Evolutionary conservation across 2,113 vertebrate species (phyloP).

Genomic region (Lipophrys pholis): DNA sequence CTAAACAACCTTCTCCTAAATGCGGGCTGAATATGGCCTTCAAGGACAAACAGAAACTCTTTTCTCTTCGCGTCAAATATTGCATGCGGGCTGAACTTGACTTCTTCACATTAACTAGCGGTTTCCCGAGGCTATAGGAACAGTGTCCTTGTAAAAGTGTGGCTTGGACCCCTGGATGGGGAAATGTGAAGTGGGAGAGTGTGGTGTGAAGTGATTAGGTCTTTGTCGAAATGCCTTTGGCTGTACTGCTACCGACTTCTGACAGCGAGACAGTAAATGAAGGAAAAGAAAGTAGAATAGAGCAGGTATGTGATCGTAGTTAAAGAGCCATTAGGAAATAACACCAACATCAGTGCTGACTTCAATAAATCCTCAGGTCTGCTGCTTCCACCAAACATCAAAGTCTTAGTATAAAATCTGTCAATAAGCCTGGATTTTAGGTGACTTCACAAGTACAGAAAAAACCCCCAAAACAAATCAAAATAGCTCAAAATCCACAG

Average conservation of each 20-base stretch:
- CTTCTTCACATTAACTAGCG: slow-evolving; percentile 54
- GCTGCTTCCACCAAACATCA: not conserved
- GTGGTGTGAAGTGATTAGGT: slow-evolving; percentile 46
- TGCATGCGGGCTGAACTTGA: slow-evolving; percentile 45
- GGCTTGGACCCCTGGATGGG: slow-evolving; percentile 14
- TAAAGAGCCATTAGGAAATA: slow-evolving; percentile 3
- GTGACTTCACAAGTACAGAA: too few relatives aligned
- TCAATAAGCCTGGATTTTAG: too few relatives aligned
- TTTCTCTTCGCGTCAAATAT: slow-evolving; percentile 46
- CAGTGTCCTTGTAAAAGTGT: slow-evolving; percentile 38
- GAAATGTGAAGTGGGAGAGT: slow-evolving; percentile 36
- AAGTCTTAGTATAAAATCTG: too few relatives aligned
- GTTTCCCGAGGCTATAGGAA: slow-evolving; percentile 27
- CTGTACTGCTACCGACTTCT: slow-evolving; percentile 29
- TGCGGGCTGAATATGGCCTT: slow-evolving; percentile 32
- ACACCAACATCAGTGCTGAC: slow-evolving; percentile 10
- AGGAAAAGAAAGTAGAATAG: not conserved
- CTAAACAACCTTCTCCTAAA: slow-evolving; percentile 48
- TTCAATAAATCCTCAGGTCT: not conserved
- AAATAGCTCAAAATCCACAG: too few relatives aligned
- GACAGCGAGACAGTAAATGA: slow-evolving; percentile 26
- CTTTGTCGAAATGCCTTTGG: slow-evolving; percentile 43
- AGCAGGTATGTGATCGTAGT: slow-evolving; percentile 7
- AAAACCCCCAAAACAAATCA: too few relatives aligned
- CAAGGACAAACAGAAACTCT: slow-evolving; percentile 42